Evolutionary conservation across 1,140 invertebrate species (phyloP), one percentile per base, ranked within the genome.

Genomic region (Zaprionus tsacasi): DNA sequence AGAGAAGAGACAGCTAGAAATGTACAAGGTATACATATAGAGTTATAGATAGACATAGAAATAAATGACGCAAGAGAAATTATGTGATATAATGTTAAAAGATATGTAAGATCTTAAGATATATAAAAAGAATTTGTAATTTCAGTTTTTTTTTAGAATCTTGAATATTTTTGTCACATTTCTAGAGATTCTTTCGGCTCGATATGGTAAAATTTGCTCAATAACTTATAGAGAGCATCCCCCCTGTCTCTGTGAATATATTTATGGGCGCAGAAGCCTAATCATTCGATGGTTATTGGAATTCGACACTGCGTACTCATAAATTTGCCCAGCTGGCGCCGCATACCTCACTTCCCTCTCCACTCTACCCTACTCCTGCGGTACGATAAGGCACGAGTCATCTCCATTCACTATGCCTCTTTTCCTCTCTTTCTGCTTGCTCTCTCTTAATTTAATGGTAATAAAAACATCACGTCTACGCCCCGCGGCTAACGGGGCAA

Each of bases 391-490:
- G 5, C 45, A 12, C 17, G 21, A 17, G 10, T 50, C 70, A 48
- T 55, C 40, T 50, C 12, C 10, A 15, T 43, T 15, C 21, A 21
- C 27, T 69, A 30, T 48, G 17, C 35, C 48, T 67, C 61, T 17
- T 15, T 13, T 36, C 36, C 13, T 5, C 4, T 64, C 57, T 11
- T 27, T 27, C 27, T 30, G 27, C 27, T 30, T 30, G 27, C 12
- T 35, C 55, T n/a, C 71, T 63, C 66, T 78, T 88, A 88, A 88
- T 88, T 88, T 89, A 88, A 83, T 60, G 85, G 64, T 71, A 88
- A 88, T 87, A 88, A 88, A 87, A 88, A 89, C 83, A 88, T 88
- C 85, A 88, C 85, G 83, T 71, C 83, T 88, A 83, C 83, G 83
- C 78, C 85, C 85, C 78, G 85, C 78, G 68, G 83, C 69, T 35